Evolutionary conservation across 1,140 invertebrate genomes (phyloP), one percentile per base, ranked within the genome.

Genomic region (Zelostemma sp.): DNA sequence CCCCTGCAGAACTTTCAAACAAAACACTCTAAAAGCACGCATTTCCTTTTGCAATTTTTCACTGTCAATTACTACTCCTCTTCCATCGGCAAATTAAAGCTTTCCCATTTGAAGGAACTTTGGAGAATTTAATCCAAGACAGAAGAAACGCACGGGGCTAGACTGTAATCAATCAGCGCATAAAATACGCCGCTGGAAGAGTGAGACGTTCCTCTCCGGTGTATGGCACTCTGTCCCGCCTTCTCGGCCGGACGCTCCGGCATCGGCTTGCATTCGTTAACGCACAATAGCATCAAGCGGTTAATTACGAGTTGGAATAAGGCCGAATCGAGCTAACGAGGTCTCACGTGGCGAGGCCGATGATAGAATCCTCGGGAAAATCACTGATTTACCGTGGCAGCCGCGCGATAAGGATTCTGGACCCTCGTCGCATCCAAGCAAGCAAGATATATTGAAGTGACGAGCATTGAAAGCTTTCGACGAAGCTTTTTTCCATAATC

Each of bases 301-400:
- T 67, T 72, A 72, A 72, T 72, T 64, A 55, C 4, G 63, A 58
- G 53, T 53, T 60, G 69, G 60, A 67, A 72, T 72, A 67, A 67
- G 69, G 60, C 69, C 69, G 64, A 72, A 72, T 72, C 69, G 55
- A 64, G 69, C 64, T 67, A 72, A 72, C 69, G 61, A 72, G 69
- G 61, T 72, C 64, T 68, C 69, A 68, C 69, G 69, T 60, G 53
- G 59, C 51, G 63, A 59, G 60, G 59, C 61, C 60, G 64, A 72
- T 72, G 63, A 72, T 72, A 72, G 68, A 71, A 71, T 55, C 59
- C 68, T 59, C 63, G 59, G 54, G 51, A 57, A 67, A 72, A 67
- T 67, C 59, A 64, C 59, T 62, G 63, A 66, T 67, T 67, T 60
- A 67, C 53, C 63, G 61, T 66, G 62, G 62, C 62, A 53, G 54